Evolutionary conservation across 2,797 vertebrate species (phyloP).

Genomic region (Antrozous pallidus): DNA sequence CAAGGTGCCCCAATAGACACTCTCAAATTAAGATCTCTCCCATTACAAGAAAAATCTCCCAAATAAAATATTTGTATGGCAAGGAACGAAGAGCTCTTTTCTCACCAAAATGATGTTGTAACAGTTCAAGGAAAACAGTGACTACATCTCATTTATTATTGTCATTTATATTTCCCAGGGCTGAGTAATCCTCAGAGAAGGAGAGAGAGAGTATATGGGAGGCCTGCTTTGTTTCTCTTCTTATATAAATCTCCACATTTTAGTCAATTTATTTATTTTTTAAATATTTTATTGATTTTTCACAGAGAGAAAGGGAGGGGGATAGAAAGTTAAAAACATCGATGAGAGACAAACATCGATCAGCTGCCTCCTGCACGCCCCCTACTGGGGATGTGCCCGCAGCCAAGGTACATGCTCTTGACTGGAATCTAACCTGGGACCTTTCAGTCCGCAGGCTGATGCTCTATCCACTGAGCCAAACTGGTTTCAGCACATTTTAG

Average conservation of each 20-base stretch:
- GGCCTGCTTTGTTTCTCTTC: neutral
- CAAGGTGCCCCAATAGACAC: slow-evolving; percentile 37
- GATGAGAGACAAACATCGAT: too few relatives aligned
- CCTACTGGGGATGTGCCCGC: too few relatives aligned
- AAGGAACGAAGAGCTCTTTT: slow-evolving; percentile 5
- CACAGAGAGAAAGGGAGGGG: too few relatives aligned
- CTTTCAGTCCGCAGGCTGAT: too few relatives aligned
- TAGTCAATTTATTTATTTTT: neutral
- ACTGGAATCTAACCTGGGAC: too few relatives aligned
- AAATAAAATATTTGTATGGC: slow-evolving; percentile 50
- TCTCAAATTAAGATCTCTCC: slow-evolving; percentile 45
- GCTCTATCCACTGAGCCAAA: too few relatives aligned
- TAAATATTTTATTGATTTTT: too few relatives aligned
- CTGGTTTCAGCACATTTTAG: neutral
- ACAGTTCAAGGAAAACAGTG: slow-evolving; percentile 41
- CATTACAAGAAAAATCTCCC: neutral
- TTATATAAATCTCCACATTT: neutral
- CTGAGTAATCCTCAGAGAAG: neutral
- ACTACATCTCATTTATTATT: neutral
- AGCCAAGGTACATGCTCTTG: too few relatives aligned
- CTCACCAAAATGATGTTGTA: slow-evolving; percentile 45
- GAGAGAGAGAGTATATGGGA: neutral
- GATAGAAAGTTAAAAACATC: too few relatives aligned
- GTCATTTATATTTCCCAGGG: neutral
- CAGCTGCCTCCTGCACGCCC: too few relatives aligned